phyloP scores from a whole-genome alignment of 2,888 invertebrate genomes.

The Chloroclysta siterata region DNA sequence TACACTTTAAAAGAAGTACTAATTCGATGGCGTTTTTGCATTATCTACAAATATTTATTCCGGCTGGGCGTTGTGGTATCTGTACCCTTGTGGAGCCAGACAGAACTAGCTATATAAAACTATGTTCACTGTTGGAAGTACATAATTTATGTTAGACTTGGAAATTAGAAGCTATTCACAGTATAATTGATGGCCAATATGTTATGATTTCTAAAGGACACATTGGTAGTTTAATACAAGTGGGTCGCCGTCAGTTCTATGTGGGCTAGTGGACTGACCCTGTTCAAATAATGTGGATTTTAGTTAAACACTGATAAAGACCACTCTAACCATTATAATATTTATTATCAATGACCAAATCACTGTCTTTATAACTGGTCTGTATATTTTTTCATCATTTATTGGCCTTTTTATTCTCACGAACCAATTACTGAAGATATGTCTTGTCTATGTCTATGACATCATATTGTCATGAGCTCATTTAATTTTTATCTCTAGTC shows the following conservation, averaged over 20 bases:
- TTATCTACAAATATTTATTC: background rate
- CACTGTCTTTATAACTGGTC: background rate
- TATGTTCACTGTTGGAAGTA: no score
- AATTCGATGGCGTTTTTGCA: background rate
- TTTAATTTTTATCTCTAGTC: constrained; percentile 42
- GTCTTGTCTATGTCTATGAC: constrained; percentile 44
- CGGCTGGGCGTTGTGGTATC: no score
- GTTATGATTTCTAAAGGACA: constrained; percentile 1
- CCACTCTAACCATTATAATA: no score
- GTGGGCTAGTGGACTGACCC: background rate
- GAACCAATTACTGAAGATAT: constrained; percentile 13
- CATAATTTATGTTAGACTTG: no score
- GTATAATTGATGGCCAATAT: constrained; percentile 5
- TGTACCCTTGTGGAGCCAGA: no score
- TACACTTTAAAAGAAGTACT: no score
- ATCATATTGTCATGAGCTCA: constrained; percentile 39
- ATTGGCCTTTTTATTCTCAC: constrained; percentile 6
- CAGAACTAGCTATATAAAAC: no score
- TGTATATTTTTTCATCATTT: background rate
- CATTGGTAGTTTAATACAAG: background rate
- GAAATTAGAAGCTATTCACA: background rate
- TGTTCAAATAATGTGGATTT: background rate
- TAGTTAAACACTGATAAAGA: no score
- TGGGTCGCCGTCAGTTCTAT: background rate
- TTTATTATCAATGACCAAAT: no score